Base-by-base conservation (phyloP, 1,140 invertebrate genomes). In the Ceratosolen solmsi region DNA sequence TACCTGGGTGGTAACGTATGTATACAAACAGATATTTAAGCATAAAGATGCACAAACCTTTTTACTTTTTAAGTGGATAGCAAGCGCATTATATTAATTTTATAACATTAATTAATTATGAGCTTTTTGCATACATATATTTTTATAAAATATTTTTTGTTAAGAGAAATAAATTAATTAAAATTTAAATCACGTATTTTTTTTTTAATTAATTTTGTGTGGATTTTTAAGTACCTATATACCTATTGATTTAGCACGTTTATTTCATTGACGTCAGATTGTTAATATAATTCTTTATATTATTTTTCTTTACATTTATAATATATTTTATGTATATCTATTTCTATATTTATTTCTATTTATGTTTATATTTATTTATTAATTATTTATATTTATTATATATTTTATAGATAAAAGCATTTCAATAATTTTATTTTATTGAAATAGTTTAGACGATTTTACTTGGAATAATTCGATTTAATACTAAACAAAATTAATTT, bases 221-320 rank as follows among this genome's bases (percentile, higher is more conserved):
- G 1, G 30, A 20, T 36, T 33, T 36, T 36, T 22, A 65, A 36
- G 30, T 27, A 22, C 8, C 4, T 65, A 36, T 17, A 2, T 15
- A 33, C 11, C 15, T 33, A 63, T 33, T 27, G 1, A 20, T 2
- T 30, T 13, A 63, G 5, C n/a, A 58, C 25, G 5, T 58, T 54
- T 27, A 25, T 58, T 58, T 58, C 56, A 58, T 25, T 58, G 51
- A 54, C 56, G 56, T 58, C 56, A 58, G n/a, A 58, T 58, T 25
- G 5, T 7, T 3, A 13, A 27, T 27, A 25, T 58, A 58, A 36
- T 65, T 22, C 4, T 65, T 36, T 36, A 65, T 36, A 65, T 27
- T 65, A 20, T 33, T 36, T 27, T 65, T 36, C 17, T 65, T 27
- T 36, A 60, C 11, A 60, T 17, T 30, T 60, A 27, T 60, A 60